These are phyloP conservation scores for Sussaba pulchella DNA, from an alignment of 2,888 invertebrate species.

Conservation along the genomic window DNA sequence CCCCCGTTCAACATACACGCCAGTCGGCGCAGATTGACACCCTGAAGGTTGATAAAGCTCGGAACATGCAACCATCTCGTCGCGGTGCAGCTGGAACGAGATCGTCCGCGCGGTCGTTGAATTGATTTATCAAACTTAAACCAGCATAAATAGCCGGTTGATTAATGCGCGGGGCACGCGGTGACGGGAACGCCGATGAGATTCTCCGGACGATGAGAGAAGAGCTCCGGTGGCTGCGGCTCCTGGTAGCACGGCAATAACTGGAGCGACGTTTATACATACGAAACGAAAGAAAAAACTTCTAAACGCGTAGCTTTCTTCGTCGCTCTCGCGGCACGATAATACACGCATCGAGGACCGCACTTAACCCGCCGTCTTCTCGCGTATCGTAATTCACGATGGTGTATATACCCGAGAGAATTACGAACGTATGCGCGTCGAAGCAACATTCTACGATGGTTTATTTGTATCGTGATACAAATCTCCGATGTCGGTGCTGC, in stretches of 20 bases:
- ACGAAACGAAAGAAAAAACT: constrained; percentile 52
- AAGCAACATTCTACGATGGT: constrained; percentile 31
- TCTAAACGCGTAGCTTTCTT: constrained; percentile 30
- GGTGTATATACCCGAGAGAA: neutral
- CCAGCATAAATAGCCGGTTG: constrained; percentile 75
- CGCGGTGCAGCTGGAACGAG: constrained; percentile 47
- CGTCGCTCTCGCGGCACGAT: neutral
- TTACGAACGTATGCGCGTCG: neutral
- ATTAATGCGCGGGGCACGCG: constrained; percentile 72
- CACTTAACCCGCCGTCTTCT: constrained; percentile 63
- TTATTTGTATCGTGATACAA: constrained; percentile 71
- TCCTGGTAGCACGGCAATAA: constrained; percentile 54
- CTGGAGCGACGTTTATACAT: constrained; percentile 65
- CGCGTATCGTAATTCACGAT: constrained; percentile 44
- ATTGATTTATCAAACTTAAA: constrained; percentile 79
- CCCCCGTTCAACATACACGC: too few species aligned
- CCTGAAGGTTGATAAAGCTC: constrained; percentile 10
- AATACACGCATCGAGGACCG: constrained; percentile 43
- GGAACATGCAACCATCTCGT: constrained; percentile 31
- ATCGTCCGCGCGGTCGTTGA: constrained; percentile 67
- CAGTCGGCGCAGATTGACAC: too few species aligned
- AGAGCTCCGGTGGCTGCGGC: neutral
- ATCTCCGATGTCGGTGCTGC: constrained; percentile 66
- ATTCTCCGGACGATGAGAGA: constrained; percentile 41
- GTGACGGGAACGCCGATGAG: constrained; percentile 32